Percentiles rank a stretch among this genome's conserved stretches.
phyloP scores from a whole-genome alignment of 2,113 vertebrate species.

The Odobenus rosmarus region DNA sequence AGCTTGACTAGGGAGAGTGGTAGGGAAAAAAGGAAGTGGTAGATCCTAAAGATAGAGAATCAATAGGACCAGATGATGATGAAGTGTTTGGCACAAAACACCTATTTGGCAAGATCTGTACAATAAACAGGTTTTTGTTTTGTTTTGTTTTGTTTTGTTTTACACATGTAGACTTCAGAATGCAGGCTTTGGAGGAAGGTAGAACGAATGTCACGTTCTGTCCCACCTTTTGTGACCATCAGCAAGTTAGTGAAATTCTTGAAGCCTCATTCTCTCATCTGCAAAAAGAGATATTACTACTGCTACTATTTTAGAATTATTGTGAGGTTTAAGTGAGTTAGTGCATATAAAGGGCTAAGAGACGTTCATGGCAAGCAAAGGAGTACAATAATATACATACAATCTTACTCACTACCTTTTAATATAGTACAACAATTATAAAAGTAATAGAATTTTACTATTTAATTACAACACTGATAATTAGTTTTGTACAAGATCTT shows the following conservation, averaged over 20 bases:
- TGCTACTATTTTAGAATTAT: background rate
- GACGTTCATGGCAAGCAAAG: background rate
- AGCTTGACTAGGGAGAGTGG: background rate
- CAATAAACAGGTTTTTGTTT: background rate
- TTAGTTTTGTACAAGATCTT: background rate
- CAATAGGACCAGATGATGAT: background rate
- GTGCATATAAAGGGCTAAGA: background rate
- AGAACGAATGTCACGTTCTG: background rate
- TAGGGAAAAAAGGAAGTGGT: background rate
- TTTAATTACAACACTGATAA: background rate
- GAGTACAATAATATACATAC: background rate
- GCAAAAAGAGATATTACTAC: background rate
- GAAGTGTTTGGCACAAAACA: background rate
- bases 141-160: background rate
- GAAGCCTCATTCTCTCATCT: background rate
- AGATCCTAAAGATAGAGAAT: background rate
- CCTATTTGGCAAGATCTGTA: background rate
- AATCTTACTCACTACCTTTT: background rate
- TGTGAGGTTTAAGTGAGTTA: background rate
- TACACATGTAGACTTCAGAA: background rate
- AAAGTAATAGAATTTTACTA: background rate
- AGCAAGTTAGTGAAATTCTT: background rate
- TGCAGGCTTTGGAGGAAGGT: background rate
- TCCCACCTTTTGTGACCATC: background rate
- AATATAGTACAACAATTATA: background rate